phyloP scores from a whole-genome alignment of 2,113 vertebrate genomes.

The Cyprinodon brontotheroides region DNA sequence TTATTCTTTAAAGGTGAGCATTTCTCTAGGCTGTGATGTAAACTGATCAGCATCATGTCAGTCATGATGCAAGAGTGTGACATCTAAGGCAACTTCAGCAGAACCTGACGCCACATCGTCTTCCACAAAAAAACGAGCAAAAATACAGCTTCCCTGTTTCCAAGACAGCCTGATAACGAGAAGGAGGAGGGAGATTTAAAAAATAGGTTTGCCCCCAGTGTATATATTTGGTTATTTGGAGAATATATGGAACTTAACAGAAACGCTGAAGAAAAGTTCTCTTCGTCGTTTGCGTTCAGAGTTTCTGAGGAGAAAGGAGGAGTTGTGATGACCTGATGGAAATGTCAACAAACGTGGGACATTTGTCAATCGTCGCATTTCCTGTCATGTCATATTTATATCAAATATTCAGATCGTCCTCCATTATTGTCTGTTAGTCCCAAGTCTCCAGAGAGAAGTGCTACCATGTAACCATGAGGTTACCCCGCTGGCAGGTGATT shows the following conservation, averaged over 20 bases:
- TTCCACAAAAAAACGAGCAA: neutral
- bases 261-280: constrained; percentile 7
- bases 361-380: constrained; percentile 9
- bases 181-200: neutral
- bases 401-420: neutral
- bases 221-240: constrained; percentile 9
- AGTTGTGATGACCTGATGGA: constrained; percentile 2
- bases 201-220: neutral
- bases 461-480: neutral
- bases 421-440: constrained; percentile 22
- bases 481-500: neutral
- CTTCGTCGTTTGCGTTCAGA: neutral
- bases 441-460: constrained; percentile 3
- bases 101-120: constrained; percentile 4
- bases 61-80: constrained; percentile 6
- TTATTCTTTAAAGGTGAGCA: neutral
- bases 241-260: neutral
- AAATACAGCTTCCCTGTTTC: neutral
- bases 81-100: constrained; percentile 67
- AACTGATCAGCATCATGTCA: constrained; percentile 22
- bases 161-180: constrained; percentile 3
- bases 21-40: constrained; percentile 8
- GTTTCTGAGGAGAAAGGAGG: constrained; percentile 9
- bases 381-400: neutral
- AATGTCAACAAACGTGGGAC: constrained; percentile 15